phyloP scores from a whole-genome alignment of 2,888 invertebrate genomes.

The Pyrrhosoma nymphula region DNA sequence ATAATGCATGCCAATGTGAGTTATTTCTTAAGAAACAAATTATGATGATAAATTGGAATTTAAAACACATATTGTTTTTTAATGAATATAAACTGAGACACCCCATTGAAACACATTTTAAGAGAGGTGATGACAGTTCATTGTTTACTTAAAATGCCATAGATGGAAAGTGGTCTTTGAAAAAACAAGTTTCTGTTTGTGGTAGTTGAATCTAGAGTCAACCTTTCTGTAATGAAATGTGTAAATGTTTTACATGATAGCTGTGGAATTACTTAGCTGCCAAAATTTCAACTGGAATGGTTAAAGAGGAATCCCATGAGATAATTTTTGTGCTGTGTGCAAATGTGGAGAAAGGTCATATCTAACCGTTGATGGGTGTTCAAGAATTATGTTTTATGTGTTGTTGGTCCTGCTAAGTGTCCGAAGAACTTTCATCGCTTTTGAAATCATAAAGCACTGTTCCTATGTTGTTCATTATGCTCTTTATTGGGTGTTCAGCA shows the following conservation, averaged over 20 bases:
- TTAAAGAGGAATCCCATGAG: background rate
- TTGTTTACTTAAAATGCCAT: background rate
- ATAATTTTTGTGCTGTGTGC: background rate
- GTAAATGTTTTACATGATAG: background rate
- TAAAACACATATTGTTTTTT: background rate
- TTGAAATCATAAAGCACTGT: background rate
- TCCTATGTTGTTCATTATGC: constrained; percentile 8
- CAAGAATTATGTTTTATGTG: background rate
- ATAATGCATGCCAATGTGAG: background rate
- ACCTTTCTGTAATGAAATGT: constrained; percentile 12
- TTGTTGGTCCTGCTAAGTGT: background rate
- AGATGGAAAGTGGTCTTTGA: background rate
- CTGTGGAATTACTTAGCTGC: background rate
- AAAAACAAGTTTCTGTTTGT: background rate
- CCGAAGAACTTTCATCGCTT: background rate
- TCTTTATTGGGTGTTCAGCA: background rate
- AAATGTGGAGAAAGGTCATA: background rate
- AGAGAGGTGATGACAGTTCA: background rate
- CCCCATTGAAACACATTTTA: background rate
- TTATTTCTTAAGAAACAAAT: background rate
- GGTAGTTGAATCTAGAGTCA: background rate
- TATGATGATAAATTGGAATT: constrained; percentile 34
- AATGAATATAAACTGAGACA: background rate
- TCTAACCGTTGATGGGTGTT: background rate
- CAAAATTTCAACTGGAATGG: background rate